Conservation (phyloP, 2,888 invertebrate species). For the Encarsia formosa region DNA sequence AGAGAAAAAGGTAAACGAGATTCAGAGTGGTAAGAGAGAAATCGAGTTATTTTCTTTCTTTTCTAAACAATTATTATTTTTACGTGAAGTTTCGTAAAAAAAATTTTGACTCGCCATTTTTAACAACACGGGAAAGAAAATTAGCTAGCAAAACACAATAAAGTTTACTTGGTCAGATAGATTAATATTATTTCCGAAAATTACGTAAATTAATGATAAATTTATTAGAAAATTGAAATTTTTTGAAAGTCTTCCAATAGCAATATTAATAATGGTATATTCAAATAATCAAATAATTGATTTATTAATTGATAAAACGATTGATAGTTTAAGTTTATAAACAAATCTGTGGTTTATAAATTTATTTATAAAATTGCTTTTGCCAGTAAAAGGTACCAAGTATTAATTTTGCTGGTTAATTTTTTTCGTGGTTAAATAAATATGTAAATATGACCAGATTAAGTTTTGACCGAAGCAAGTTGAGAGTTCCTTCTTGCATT, state of each 20-base stretch:
- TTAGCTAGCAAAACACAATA: slow-evolving; percentile 18
- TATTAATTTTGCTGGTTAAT: neutral
- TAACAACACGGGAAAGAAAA: slow-evolving; percentile 5
- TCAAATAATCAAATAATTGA: too few relatives aligned
- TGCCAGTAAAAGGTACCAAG: neutral
- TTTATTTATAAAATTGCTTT: too few relatives aligned
- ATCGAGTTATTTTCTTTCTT: slow-evolving; percentile 27
- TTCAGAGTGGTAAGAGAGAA: slow-evolving; percentile 36
- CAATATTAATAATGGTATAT: too few relatives aligned
- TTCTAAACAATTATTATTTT: slow-evolving; percentile 26
- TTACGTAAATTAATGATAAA: neutral
- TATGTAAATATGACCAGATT: too few relatives aligned
- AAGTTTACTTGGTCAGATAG: too few relatives aligned
- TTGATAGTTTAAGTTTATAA: too few relatives aligned
- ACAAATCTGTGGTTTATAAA: too few relatives aligned
- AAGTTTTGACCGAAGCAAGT: too few relatives aligned
- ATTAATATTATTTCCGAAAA: neutral
- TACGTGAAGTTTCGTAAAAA: too few relatives aligned
- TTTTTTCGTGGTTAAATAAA: too few relatives aligned
- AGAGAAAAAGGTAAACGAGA: slow-evolving; percentile 10
- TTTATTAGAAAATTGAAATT: neutral
- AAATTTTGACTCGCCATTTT: too few relatives aligned
- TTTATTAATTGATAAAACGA: too few relatives aligned
- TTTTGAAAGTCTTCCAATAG: neutral
- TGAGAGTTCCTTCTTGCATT: slow-evolving; percentile 30